These are phyloP conservation scores for Mobula hypostoma DNA, from an alignment of 2,113 vertebrate species.

Conservation along the genomic window DNA sequence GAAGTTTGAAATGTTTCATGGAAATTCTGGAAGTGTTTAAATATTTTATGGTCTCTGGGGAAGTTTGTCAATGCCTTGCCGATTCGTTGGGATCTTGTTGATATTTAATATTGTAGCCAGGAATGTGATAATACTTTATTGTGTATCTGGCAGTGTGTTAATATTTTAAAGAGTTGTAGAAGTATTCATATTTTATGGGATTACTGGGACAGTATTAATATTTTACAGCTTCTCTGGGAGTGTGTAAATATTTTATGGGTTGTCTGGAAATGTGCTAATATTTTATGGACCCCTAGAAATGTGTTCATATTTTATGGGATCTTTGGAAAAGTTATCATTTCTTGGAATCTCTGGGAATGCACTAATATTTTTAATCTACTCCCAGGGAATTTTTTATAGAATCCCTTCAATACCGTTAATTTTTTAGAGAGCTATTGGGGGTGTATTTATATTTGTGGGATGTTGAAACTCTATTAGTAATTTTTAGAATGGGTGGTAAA, in stretches of 20 bases:
- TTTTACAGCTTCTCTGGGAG: not conserved
- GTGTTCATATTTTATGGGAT: not conserved
- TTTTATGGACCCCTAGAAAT: not conserved
- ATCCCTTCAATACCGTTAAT: no score
- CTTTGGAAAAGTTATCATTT: not conserved
- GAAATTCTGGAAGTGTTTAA: not conserved
- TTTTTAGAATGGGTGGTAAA: no score
- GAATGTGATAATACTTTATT: no score
- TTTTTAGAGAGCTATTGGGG: no score
- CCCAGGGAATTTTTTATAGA: no score
- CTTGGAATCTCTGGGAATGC: not conserved
- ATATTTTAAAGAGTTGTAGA: not conserved
- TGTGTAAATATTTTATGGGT: not conserved
- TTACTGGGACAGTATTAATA: no score
- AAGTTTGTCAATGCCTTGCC: not conserved
- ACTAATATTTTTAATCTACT: not conserved
- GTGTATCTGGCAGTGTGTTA: not conserved
- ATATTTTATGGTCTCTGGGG: not conserved
- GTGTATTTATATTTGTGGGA: no score
- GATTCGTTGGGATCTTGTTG: no score
- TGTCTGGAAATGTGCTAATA: not conserved
- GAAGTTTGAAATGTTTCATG: no score
- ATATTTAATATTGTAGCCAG: no score
- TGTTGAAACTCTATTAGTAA: no score
- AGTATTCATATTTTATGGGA: not conserved